Evolutionary conservation across 2,797 vertebrate genomes (phyloP), one percentile per base, ranked within the genome.

Genomic region (Emys orbicularis): DNA sequence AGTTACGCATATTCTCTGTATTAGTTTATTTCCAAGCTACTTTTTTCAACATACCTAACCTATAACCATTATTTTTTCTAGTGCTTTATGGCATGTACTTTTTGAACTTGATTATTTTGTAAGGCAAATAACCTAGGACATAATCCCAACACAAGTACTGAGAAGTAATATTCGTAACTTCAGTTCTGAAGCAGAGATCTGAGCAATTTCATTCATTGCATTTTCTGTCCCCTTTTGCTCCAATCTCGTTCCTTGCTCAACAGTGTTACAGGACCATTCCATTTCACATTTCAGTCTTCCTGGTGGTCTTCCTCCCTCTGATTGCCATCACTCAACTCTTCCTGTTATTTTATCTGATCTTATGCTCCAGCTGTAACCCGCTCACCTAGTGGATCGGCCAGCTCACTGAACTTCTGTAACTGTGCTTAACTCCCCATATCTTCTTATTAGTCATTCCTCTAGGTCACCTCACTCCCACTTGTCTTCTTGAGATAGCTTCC

Each of bases 121-220:
- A 88, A 92, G n/a, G 29, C 79, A 91, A 96, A 91, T 82, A 49
- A 68, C 34, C 10, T 90, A 23, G 81, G 89, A 74, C 25, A 49
- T 12, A 79, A 41, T 88, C 34, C 79, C 34, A 37, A 84, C 81
- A 56, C 84, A 89, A 49, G 5, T 47, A 37, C 53, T 29, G 61
- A 74, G 65, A 77, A 52, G 54, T 61, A 50, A 12, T 49, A 72
- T 57, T 85, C 2, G 4, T 13, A 34, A 59, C 50, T 95, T 93
- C n/a, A 12, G 56, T 61, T 83, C 54, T 57, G 93, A 97, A 80
- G 94, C 95, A 96, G 81, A 92, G 65, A 37, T 54, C 2, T 86
- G 77, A 92, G 49, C 87, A 91, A 84, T 8, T 52, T 79, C 53
- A 54, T 83, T 92, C 72, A 53, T 88, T 68, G 68, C 34, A 31